A percentile compares a stretch with the other conserved stretches of the same genome.
These are phyloP conservation scores for Neopelma chrysocephalum DNA, from an alignment of 2,797 vertebrate genomes.

Conservation along the genomic window DNA sequence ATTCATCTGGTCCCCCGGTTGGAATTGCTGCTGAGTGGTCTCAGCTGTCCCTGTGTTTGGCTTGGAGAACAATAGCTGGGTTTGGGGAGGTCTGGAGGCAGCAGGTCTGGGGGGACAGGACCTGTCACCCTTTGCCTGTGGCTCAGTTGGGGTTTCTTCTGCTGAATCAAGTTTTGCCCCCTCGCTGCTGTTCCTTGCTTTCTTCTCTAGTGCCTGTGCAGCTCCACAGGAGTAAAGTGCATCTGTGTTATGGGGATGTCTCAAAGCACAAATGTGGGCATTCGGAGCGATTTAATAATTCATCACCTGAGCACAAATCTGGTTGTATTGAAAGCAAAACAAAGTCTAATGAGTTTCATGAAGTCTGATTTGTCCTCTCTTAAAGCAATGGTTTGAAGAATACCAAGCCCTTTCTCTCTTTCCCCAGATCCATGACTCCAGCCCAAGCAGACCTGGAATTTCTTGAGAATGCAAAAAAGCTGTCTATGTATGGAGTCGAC, in stretches of 20 bases:
- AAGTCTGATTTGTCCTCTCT: neutral
- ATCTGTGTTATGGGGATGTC: neutral
- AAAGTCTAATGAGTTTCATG: neutral
- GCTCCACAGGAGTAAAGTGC: neutral
- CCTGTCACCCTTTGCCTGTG: neutral
- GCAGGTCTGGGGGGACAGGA: neutral
- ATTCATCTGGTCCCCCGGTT: conserved; percentile 41
- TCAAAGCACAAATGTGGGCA: neutral
- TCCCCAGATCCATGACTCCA: conserved; percentile 89
- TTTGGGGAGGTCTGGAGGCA: neutral
- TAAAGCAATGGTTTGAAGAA: neutral
- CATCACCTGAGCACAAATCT: neutral
- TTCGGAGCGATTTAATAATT: neutral
- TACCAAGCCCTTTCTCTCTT: neutral
- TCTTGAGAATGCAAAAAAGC: conserved; percentile 97
- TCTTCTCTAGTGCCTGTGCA: neutral
- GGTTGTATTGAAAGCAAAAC: neutral
- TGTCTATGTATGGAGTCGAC: conserved; percentile 98
- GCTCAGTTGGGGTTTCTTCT: neutral
- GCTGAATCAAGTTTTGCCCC: neutral
- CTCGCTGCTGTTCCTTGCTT: neutral
- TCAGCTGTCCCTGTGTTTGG: conserved; percentile 49
- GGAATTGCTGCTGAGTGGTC: conserved; percentile 32
- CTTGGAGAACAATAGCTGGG: conserved; percentile 53
- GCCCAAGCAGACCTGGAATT: conserved; percentile 97